Evolutionary conservation across 2,113 vertebrate genomes (phyloP).

Genomic region (Rhombomys opimus): DNA sequence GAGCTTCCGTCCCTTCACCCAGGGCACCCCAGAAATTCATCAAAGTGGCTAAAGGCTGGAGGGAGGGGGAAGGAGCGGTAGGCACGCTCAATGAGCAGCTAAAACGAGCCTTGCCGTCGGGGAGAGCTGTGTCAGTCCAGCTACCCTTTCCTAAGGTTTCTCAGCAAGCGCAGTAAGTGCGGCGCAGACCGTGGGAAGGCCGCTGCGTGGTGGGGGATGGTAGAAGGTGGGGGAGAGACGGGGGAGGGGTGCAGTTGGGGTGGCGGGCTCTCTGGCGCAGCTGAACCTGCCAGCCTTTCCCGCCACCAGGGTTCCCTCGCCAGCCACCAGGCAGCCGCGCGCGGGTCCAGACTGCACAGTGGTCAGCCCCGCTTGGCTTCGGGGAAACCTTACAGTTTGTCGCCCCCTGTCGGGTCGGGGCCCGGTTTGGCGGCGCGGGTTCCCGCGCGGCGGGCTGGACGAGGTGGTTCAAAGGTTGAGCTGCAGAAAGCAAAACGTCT

Average conservation of each 20-base stretch:
- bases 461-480: not conserved
- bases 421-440: not conserved
- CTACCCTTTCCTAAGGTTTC: too few species aligned
- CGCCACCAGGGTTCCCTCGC: not conserved
- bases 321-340: not conserved
- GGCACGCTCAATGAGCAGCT: not conserved
- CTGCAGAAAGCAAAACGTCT: not conserved
- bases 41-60: not conserved
- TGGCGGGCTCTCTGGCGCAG: not conserved
- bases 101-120: rapidly evolving
- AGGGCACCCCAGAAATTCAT: not conserved
- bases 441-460: not conserved
- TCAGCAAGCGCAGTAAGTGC: not conserved
- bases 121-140: not conserved
- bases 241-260: not conserved
- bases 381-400: slow-evolving; percentile 72
- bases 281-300: not conserved
- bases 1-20: not conserved
- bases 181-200: not conserved
- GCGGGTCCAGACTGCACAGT: not conserved
- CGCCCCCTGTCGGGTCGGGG: slow-evolving; percentile 82
- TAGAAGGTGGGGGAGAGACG: not conserved
- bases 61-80: rapidly evolving
- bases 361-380: not conserved
- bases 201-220: not conserved